Conservation (phyloP, 1,140 invertebrate species). For the Drosophila mauritiana region DNA sequence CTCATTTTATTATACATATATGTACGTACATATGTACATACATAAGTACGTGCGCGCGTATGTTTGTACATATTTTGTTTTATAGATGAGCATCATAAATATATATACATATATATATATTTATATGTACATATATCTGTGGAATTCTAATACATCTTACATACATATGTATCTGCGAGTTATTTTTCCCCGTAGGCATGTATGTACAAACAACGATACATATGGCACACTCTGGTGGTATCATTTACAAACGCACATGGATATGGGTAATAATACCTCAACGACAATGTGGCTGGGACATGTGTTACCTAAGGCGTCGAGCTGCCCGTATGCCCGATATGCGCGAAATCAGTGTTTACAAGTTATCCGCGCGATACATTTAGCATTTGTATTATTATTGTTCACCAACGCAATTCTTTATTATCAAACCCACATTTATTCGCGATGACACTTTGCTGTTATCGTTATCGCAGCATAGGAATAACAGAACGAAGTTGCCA, state of each 20-base stretch:
- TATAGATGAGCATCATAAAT: slow-evolving; percentile 47
- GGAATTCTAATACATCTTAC: slow-evolving; percentile 45
- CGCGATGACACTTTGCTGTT: slow-evolving; percentile 32
- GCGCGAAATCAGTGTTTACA: slow-evolving; percentile 18
- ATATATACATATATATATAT: slow-evolving; percentile 29
- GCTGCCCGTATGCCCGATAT: slow-evolving; percentile 6
- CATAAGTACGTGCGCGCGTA: background rate
- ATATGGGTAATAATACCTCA: slow-evolving; percentile 15
- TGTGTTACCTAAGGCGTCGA: slow-evolving; percentile 19
- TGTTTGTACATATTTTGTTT: slow-evolving; percentile 42
- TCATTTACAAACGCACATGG: slow-evolving; percentile 45
- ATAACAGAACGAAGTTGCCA: background rate
- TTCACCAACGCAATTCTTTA: slow-evolving; percentile 48
- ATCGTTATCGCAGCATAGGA: slow-evolving; percentile 23
- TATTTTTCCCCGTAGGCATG: slow-evolving; percentile 30
- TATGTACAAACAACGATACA: slow-evolving; percentile 29
- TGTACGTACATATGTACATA: background rate
- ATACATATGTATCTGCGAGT: slow-evolving; percentile 49
- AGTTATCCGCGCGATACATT: slow-evolving; percentile 20
- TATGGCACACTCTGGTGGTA: slow-evolving; percentile 40
- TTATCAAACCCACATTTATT: slow-evolving; percentile 42
- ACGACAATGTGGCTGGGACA: background rate
- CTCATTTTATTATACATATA: slow-evolving; percentile 33
- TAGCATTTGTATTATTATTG: slow-evolving; percentile 41
- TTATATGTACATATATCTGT: slow-evolving; percentile 19